A percentile compares a stretch with the other conserved stretches of the same genome.
These are phyloP conservation scores for Stichopus horrens DNA, from an alignment of 53 echinoderm and acorn worm species.

Conservation along the genomic window DNA sequence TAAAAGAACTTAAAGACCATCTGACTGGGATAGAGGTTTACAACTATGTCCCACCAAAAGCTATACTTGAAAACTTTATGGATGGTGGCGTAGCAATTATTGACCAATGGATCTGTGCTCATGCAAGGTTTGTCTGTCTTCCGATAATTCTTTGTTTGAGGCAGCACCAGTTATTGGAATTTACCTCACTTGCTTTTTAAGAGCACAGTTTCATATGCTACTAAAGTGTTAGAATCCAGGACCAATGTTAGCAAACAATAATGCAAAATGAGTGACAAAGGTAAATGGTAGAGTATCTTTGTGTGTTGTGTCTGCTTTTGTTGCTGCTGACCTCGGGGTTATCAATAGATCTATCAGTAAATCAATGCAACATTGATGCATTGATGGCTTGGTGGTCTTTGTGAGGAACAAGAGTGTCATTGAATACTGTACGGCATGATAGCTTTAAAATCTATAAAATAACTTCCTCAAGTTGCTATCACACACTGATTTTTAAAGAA, in stretches of 20 bases:
- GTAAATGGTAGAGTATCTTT: too few relatives aligned
- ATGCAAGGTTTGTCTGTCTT: constrained; percentile 77
- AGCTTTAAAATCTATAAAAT: too few relatives aligned
- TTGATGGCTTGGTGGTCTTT: not conserved
- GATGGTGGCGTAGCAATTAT: constrained; percentile 99
- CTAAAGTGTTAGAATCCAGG: not conserved
- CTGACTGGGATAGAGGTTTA: constrained; percentile 71
- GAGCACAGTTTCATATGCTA: too few relatives aligned
- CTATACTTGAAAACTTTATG: constrained; percentile 77
- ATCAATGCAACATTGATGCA: not conserved
- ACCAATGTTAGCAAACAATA: not conserved
- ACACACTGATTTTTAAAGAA: too few relatives aligned
- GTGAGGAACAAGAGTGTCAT: too few relatives aligned
- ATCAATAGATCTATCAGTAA: not conserved
- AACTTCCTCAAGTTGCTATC: too few relatives aligned
- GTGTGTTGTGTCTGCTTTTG: not conserved
- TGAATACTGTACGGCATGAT: too few relatives aligned
- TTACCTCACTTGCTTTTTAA: too few relatives aligned
- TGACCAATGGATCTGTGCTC: constrained; percentile 99
- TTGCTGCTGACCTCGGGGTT: not conserved
- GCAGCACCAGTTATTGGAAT: not conserved
- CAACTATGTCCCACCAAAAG: constrained; percentile 77
- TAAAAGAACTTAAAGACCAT: constrained; percentile 76
- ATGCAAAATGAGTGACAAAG: too few relatives aligned
- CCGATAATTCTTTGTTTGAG: not conserved